Percentiles rank a stretch among this genome's conserved stretches.
Conservation (phyloP, 2,888 invertebrate genomes). For the Geotrupes spiniger region DNA sequence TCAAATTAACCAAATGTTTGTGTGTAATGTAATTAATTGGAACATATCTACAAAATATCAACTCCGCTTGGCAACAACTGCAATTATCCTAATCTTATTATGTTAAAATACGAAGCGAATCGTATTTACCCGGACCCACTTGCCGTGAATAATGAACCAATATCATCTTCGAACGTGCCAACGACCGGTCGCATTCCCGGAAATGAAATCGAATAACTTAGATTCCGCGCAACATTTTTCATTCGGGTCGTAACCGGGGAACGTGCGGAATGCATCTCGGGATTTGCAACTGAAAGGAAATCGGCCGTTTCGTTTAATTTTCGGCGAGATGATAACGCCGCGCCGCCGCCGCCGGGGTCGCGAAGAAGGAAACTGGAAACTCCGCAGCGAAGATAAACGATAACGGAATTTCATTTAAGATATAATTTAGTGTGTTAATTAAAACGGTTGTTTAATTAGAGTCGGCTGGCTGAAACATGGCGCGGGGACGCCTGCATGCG, state of each 20-base stretch:
- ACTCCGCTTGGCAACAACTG: too few relatives aligned
- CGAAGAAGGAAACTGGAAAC: constrained; percentile 19
- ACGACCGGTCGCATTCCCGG: constrained; percentile 41
- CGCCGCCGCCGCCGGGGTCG: not conserved
- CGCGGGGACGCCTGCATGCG: constrained; percentile 44
- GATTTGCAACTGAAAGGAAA: constrained; percentile 19
- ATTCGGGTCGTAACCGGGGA: constrained; percentile 40
- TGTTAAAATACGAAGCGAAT: too few relatives aligned
- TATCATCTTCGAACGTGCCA: constrained; percentile 43
- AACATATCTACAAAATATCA: too few relatives aligned
- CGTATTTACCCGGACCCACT: too few relatives aligned
- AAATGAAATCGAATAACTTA: constrained; percentile 49
- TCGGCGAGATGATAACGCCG: not conserved
- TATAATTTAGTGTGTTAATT: constrained; percentile 54
- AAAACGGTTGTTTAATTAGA: constrained; percentile 55
- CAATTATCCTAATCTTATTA: too few relatives aligned
- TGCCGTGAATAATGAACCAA: constrained; percentile 34
- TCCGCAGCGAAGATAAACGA: constrained; percentile 42
- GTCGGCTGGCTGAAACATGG: constrained; percentile 48
- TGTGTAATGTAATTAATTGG: too few relatives aligned
- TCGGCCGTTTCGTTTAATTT: constrained; percentile 9
- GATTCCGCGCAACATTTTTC: constrained; percentile 43
- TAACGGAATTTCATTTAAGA: constrained; percentile 51
- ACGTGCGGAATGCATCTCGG: constrained; percentile 39
- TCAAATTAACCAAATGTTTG: too few relatives aligned